These are phyloP conservation scores for Maconellicoccus hirsutus DNA, from an alignment of 1,140 invertebrate genomes.

Conservation along the genomic window DNA sequence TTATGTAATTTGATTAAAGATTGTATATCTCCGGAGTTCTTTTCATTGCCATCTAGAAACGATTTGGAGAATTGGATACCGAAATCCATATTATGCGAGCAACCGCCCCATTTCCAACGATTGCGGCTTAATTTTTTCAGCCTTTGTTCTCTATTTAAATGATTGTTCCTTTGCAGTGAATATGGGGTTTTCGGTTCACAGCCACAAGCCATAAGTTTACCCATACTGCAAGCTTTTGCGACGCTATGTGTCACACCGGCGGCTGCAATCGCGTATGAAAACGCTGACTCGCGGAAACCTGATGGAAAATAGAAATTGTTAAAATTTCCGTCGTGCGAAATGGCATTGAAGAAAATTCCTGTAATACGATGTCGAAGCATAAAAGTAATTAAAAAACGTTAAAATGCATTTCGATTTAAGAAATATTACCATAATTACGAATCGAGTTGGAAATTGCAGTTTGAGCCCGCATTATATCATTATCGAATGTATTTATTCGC, in stretches of 20 bases:
- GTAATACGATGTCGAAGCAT: too few species aligned
- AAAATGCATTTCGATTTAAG: too few species aligned
- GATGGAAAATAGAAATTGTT: too few species aligned
- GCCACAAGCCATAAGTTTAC: slow-evolving; percentile 76
- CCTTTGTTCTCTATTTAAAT: slow-evolving; percentile 28
- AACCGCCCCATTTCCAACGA: slow-evolving; percentile 76
- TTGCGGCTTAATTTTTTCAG: background rate
- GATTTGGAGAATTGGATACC: slow-evolving; percentile 64
- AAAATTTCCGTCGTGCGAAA: too few species aligned
- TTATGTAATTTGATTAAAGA: slow-evolving; percentile 96
- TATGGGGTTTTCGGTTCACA: slow-evolving; percentile 46
- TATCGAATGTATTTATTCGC: too few species aligned
- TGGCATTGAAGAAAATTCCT: too few species aligned
- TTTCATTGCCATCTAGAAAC: slow-evolving; percentile 72
- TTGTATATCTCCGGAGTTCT: slow-evolving; percentile 62
- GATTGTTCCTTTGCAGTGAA: background rate
- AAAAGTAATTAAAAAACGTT: too few species aligned
- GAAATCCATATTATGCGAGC: slow-evolving; percentile 65
- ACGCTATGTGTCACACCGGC: slow-evolving; percentile 81
- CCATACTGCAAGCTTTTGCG: slow-evolving; percentile 78
- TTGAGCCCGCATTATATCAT: too few species aligned
- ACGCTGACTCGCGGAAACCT: slow-evolving; percentile 85
- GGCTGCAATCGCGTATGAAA: slow-evolving; percentile 79
- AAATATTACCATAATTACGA: too few species aligned
- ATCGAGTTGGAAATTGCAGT: too few species aligned